Evolutionary conservation across 2,113 vertebrate species (phyloP), one percentile per base, ranked within the genome.

Genomic region (Esox niger): DNA sequence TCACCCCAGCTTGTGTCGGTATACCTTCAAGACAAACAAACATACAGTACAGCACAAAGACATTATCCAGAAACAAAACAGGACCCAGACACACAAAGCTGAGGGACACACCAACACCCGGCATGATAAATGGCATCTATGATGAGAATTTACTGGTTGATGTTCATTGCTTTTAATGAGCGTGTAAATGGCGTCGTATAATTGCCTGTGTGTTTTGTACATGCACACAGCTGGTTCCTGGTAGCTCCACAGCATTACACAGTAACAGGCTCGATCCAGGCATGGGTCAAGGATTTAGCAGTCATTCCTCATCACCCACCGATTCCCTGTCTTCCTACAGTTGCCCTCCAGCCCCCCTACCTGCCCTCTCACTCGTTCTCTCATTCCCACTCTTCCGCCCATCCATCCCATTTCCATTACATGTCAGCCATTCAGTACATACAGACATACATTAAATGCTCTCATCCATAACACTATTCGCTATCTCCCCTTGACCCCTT

Each of bases 381-480:
- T n/a, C 38, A 49, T 26, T 26, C 38, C 38, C 38, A 2, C 15
- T 4, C 3, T 17, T 15, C 15, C 38, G 17, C 38, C 38, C 38
- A 10, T 43, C 38, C 38, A 43, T 43, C 38, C 38, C 15, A 43
- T 43, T 17, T 43, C 15, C 13, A 10, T 43, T 43, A 43, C 38
- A 2, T 17, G 2, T 43, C 38, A 43, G 38, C 38, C 15, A 43
- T 43, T 29, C 52, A 66, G 13, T 10, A 10, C 15, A 43, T 43
- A 35, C 52, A 66, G 13, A 26, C 26, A 35, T 27, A 61, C 33
- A 52, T 38, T 31, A 62, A 21, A 49, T 33, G 25, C 35, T 33
- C 35, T 52, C 69, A 64, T 30, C 27, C 60, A 52, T 29, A 35
- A 43, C 61, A 57, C 49, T 32, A 62, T 62, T 54, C 62, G 56